Percentiles rank a stretch among this genome's conserved stretches.
These are phyloP conservation scores for Polymixis flavicincta DNA, from an alignment of 2,888 invertebrate species.

Conservation along the genomic window DNA sequence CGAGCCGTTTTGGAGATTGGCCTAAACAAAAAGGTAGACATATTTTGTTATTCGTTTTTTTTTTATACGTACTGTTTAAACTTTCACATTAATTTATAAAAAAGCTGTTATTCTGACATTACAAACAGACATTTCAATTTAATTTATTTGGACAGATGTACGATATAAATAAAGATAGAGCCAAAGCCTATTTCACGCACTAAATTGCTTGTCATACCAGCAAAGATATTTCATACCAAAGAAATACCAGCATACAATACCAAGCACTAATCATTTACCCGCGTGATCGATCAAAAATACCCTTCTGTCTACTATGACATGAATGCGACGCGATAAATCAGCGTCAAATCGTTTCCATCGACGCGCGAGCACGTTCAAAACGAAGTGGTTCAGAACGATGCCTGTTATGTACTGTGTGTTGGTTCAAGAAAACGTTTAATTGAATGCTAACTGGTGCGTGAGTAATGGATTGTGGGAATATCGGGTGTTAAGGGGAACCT, in stretches of 20 bases:
- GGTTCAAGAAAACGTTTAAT: constrained; percentile 39
- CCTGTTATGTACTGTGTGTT: constrained; percentile 41
- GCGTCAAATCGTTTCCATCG: constrained; percentile 47
- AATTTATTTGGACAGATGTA: background rate
- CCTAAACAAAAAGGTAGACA: too few species aligned
- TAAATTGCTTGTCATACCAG: background rate
- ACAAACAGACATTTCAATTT: too few species aligned
- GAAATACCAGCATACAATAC: constrained; percentile 18
- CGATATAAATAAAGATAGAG: background rate
- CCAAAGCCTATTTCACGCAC: background rate
- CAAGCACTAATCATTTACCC: constrained; percentile 30
- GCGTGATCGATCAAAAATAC: constrained; percentile 53
- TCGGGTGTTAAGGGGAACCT: constrained; percentile 22
- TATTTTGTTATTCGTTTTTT: too few species aligned
- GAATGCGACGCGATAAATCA: constrained; percentile 53
- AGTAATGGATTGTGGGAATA: constrained; percentile 22
- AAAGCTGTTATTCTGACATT: too few species aligned
- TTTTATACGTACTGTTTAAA: too few species aligned
- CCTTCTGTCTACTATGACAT: constrained; percentile 29
- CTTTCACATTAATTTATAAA: too few species aligned
- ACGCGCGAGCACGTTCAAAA: constrained; percentile 5
- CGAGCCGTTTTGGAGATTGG: too few species aligned
- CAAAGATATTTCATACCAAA: constrained; percentile 15
- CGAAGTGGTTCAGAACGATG: constrained; percentile 26
- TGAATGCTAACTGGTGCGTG: constrained; percentile 34